Conservation (phyloP, 2,888 invertebrate species). For the Endotricha flammealis region DNA sequence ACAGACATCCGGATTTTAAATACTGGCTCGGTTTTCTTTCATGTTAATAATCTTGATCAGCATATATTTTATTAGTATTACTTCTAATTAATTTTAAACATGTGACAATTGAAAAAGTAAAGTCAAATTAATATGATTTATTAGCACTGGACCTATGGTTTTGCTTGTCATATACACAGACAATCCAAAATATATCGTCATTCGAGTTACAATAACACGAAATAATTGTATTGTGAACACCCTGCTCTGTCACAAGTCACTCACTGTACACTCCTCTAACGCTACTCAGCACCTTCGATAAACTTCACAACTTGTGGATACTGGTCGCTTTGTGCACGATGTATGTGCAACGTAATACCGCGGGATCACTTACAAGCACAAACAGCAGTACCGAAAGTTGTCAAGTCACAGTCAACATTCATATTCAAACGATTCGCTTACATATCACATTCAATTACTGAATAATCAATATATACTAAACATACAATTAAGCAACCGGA, state of each 20-base stretch:
- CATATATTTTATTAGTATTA: constrained; percentile 22
- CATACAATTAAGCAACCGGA: constrained; percentile 56
- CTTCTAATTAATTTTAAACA: constrained; percentile 13
- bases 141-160: constrained; percentile 15
- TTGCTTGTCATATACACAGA: constrained; percentile 20
- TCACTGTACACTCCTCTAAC: constrained; percentile 45
- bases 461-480: constrained; percentile 55
- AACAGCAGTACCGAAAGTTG: constrained; percentile 43
- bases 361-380: constrained; percentile 6
- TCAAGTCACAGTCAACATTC: constrained; percentile 49
- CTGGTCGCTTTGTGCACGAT: constrained; percentile 32
- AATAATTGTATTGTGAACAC: constrained; percentile 37
- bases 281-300: constrained; percentile 64
- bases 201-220: constrained; percentile 16
- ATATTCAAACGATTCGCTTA: constrained; percentile 54
- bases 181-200: constrained; percentile 14
- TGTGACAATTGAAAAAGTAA: constrained; percentile 18
- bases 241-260: constrained; percentile 53
- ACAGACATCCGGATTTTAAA: constrained; percentile 70
- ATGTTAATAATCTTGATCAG: constrained; percentile 44
- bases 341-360: neutral
- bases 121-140: constrained; percentile 21
- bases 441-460: constrained; percentile 70
- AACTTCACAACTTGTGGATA: constrained; percentile 49
- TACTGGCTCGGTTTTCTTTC: constrained; percentile 73